Evolutionary conservation across 2,797 vertebrate species (phyloP), one percentile per base, ranked within the genome.

Genomic region (Diceros bicornis): DNA sequence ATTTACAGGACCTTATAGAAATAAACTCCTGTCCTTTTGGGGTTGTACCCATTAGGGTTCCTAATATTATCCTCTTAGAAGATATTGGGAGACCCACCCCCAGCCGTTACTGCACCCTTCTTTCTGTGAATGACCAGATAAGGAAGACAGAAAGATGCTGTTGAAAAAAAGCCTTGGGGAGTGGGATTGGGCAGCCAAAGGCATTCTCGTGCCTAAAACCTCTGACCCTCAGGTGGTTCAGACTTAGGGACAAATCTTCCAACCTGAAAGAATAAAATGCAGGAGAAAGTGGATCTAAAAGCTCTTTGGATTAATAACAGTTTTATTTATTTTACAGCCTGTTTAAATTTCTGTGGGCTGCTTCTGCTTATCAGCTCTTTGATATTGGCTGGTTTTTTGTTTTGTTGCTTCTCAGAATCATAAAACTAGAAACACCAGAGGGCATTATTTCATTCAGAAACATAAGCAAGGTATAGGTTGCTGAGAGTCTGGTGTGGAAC

Each of bases 271-370:
- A 91, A 66, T 18, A 52, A 52, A 89, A 41, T 96, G 74, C 71
- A 96, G 82, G 79, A 94, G 94, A 95, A 77, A 0, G 1, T 61
- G 89, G 74, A 86, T 94, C 93, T 94, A 79, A 52, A 94, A 25
- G 44, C 97, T 94, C 86, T 95, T 95, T 85, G 92, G 37, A 68
- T 96, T 97, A 93, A 97, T 52, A 69, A 97, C 94, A 97, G 62
- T 92, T 32, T 95, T 0, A 82, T 68, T 52, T 96, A 97, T 96
- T 96, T 97, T 92, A 97, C 96, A 97, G 57, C 78, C 95, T 97
- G 91, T 97, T 97, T 97, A 97, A 96, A 92, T 97, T 79, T 92
- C 59, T 89, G 81, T 96, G 74, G 94, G 91, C 44, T 96, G 82
- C 57, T 69, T 74, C 85, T 91, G 14, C 41, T 78, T 61, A 21